Conservation (phyloP, 23 tunicate species). For the Aplidium turbinatum region DNA sequence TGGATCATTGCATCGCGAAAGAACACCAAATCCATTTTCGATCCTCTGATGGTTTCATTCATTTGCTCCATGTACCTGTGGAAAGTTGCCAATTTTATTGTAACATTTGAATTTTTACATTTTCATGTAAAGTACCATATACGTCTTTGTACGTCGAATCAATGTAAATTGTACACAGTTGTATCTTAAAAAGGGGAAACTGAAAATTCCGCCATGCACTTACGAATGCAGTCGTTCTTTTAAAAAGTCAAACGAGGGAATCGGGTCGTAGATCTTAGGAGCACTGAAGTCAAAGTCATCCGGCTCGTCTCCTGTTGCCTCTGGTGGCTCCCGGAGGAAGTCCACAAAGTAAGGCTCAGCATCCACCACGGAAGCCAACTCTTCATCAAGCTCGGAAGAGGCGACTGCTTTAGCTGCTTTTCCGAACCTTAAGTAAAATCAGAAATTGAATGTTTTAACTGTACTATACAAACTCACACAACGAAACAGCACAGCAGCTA, state of each 20-base stretch:
- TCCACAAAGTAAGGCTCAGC: conserved; percentile 85
- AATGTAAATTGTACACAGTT: too few relatives aligned
- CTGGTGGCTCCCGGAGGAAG: conserved; percentile 91
- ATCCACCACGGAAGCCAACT: conserved; percentile 37
- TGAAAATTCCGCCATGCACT: conserved; percentile 5
- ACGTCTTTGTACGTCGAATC: too few relatives aligned
- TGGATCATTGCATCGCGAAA: conserved; percentile 96
- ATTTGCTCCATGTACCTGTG: conserved; percentile 91
- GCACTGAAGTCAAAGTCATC: conserved; percentile 98
- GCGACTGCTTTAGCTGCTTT: conserved; percentile 49
- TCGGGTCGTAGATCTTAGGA: conserved; percentile 92
- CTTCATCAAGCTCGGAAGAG: conserved; percentile 54
- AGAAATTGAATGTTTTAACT: not conserved
- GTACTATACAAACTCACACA: not conserved
- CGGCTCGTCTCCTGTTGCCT: conserved; percentile 96
- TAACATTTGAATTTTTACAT: too few relatives aligned
- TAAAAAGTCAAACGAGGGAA: conserved; percentile 76
- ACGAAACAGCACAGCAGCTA: too few relatives aligned
- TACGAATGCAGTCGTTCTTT: conserved; percentile 55
- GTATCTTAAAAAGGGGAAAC: too few relatives aligned
- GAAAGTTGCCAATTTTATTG: not conserved
- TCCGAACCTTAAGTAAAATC: conserved; percentile 61
- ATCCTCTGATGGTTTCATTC: conserved; percentile 93
- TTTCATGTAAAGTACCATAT: too few relatives aligned
- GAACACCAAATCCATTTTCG: conserved; percentile 87